phyloP scores from a whole-genome alignment of 35 echinoderm and acorn worm genomes.

The Lytechinus variegatus region DNA sequence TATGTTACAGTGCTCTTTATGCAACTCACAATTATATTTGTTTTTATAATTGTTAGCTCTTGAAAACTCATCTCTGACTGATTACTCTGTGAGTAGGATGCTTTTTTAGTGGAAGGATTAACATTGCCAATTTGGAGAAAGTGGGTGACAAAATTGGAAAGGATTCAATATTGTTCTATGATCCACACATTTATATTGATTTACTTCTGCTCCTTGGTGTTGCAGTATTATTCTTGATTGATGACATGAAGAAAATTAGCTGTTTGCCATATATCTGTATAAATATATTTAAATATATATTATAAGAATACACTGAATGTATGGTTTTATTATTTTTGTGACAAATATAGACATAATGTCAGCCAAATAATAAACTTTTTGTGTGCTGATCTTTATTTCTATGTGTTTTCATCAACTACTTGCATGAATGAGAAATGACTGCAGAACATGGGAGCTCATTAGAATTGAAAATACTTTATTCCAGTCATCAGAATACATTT shows the following conservation, averaged over 20 bases:
- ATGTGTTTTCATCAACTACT: neutral
- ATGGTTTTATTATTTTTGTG: conserved; percentile 59
- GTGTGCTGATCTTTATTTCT: neutral
- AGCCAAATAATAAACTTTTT: conserved; percentile 6
- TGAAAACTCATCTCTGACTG: neutral
- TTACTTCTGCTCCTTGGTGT: conserved; percentile 32
- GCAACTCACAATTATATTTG: neutral
- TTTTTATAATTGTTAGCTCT: neutral
- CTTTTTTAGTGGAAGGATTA: neutral
- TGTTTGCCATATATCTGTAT: conserved; percentile 44
- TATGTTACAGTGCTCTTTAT: neutral
- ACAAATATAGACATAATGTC: conserved; percentile 49
- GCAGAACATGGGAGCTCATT: neutral
- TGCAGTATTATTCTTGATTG: conserved; percentile 55
- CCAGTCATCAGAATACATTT: neutral
- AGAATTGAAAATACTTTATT: neutral
- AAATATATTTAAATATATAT: conserved; percentile 55
- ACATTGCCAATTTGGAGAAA: conserved; percentile 28
- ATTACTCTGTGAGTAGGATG: conserved; percentile 18
- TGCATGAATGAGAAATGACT: neutral
- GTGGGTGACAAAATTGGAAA: neutral
- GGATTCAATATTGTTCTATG: neutral
- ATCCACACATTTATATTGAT: conserved; percentile 11
- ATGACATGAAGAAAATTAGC: conserved; percentile 41
- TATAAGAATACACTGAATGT: conserved; percentile 54